Conservation (phyloP, 2,113 vertebrate species). For the Mesembrinibis cayennensis region DNA sequence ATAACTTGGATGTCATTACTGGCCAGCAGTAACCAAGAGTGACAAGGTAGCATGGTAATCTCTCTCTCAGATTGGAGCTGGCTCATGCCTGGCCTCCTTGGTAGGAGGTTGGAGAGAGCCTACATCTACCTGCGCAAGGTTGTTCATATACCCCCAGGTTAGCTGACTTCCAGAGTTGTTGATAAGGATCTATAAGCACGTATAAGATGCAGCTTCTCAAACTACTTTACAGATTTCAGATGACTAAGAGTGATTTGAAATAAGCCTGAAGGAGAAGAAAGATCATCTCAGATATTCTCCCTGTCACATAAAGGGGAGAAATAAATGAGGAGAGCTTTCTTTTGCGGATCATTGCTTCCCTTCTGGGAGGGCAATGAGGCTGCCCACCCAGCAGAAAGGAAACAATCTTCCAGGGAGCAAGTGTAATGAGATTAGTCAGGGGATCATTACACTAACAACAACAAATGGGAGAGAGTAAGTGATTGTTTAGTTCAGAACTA, state of each 20-base stretch:
- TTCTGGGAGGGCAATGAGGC: background rate
- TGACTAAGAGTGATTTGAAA: background rate
- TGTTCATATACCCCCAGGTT: background rate
- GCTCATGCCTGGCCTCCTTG: background rate
- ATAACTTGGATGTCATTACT: background rate
- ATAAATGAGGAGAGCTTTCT: constrained; percentile 3
- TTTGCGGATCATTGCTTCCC: constrained; percentile 9
- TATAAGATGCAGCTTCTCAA: background rate
- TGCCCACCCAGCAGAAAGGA: constrained; percentile 2
- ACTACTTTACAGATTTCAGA: background rate
- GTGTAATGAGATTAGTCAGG: background rate
- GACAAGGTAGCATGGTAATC: background rate
- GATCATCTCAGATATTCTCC: background rate
- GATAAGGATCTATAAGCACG: background rate
- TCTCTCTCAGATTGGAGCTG: background rate
- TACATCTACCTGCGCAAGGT: background rate
- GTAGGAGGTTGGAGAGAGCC: background rate
- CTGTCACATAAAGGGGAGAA: background rate
- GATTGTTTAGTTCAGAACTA: background rate
- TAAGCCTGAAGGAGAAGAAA: background rate
- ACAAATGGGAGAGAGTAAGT: background rate
- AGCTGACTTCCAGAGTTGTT: background rate
- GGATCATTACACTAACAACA: constrained; percentile 17
- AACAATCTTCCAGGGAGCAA: background rate
- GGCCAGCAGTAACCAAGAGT: background rate